phyloP scores from a whole-genome alignment of 2,113 vertebrate species.

The Solea senegalensis region DNA sequence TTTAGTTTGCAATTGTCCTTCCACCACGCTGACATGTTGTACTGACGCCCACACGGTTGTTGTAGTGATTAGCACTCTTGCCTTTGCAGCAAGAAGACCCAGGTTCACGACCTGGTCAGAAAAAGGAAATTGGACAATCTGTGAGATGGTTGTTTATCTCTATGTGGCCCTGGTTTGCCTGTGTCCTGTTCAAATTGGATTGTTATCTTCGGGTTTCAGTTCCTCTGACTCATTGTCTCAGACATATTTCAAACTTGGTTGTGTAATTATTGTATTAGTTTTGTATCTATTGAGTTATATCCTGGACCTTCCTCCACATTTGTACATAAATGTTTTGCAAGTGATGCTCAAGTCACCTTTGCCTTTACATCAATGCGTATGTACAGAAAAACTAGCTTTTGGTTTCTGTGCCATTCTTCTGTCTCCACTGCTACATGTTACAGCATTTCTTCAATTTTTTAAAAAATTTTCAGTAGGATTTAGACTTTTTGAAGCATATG shows the following conservation, averaged over 20 bases:
- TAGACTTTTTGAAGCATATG: not conserved
- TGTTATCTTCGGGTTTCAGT: not conserved
- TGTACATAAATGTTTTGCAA: constrained; percentile 16
- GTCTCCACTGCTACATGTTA: not conserved
- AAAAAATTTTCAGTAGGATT: not conserved
- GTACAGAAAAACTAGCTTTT: constrained; percentile 6
- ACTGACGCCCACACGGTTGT: not conserved
- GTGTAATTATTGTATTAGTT: not conserved
- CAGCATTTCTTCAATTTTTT: not conserved
- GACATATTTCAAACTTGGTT: not conserved
- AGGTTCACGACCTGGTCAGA: no score
- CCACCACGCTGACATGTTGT: not conserved
- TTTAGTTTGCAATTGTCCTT: not conserved
- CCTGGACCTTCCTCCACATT: constrained; percentile 5
- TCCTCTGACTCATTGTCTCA: constrained; percentile 12
- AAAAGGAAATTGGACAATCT: no score
- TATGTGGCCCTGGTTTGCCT: not conserved
- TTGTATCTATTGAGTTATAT: not conserved
- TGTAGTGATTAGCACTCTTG: no score
- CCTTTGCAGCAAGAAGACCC: no score
- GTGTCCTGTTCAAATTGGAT: not conserved
- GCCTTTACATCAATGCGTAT: constrained; percentile 53
- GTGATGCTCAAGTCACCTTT: constrained; percentile 33
- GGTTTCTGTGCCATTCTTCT: constrained; percentile 5
- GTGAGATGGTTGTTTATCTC: no score